Evolutionary conservation across 2,888 invertebrate genomes (phyloP).

Genomic region (Lathronympha strigana): DNA sequence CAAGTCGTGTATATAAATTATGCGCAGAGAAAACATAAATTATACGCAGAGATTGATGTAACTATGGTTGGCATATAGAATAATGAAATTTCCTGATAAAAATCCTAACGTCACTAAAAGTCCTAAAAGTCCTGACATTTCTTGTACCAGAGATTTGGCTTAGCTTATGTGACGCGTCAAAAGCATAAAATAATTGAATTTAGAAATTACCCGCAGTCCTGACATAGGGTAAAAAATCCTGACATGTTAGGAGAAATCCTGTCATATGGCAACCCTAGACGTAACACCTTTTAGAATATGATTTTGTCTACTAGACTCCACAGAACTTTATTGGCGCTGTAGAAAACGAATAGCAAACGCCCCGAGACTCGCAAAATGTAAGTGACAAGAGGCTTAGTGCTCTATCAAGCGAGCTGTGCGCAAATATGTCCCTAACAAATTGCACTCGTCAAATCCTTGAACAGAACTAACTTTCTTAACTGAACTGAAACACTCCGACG

Average conservation of each 20-base stretch:
- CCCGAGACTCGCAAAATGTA: constrained; percentile 23
- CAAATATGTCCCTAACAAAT: constrained; percentile 31
- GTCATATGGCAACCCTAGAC: too few species aligned
- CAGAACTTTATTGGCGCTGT: constrained; percentile 6
- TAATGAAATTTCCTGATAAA: too few species aligned
- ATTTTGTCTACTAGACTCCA: not conserved
- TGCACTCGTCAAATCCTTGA: constrained; percentile 35
- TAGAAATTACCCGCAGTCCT: too few species aligned
- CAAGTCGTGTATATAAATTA: constrained; percentile 13
- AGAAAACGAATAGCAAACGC: constrained; percentile 26
- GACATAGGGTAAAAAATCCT: too few species aligned
- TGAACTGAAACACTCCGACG: constrained; percentile 40
- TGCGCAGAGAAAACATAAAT: constrained; percentile 16
- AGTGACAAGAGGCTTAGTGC: constrained; percentile 34
- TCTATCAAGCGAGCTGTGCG: constrained; percentile 21
- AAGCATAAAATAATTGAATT: too few species aligned
- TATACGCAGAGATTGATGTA: constrained; percentile 18
- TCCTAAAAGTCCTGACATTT: too few species aligned
- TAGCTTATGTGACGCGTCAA: too few species aligned
- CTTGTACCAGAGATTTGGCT: too few species aligned
- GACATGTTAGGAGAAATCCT: too few species aligned
- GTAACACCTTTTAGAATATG: constrained; percentile 21
- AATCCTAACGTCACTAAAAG: too few species aligned
- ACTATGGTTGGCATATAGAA: too few species aligned
- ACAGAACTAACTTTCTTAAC: constrained; percentile 40